A percentile compares a stretch with the other conserved stretches of the same genome.
phyloP scores from a whole-genome alignment of 2,888 invertebrate species.

The Mesoligia furuncula region DNA sequence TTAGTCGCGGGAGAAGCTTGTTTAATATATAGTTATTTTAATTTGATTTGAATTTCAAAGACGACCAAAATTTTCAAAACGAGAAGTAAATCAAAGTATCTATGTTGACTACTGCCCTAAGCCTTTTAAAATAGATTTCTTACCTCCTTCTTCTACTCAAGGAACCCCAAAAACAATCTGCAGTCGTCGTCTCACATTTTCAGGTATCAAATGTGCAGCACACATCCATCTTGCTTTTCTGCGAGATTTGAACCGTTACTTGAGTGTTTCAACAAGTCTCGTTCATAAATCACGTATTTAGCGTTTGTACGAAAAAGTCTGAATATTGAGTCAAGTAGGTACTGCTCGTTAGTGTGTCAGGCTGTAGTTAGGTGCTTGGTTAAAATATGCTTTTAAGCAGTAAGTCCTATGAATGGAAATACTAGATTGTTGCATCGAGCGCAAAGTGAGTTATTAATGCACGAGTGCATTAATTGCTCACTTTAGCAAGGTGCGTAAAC shows the following conservation, averaged over 20 bases:
- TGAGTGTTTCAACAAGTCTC: constrained; percentile 59
- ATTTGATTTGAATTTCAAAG: neutral
- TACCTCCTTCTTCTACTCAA: neutral
- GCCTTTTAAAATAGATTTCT: neutral
- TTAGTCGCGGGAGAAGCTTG: too few relatives aligned
- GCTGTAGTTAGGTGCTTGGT: neutral
- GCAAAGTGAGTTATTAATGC: too few relatives aligned
- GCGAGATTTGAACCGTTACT: constrained; percentile 57
- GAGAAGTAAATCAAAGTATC: neutral
- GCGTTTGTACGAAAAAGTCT: constrained; percentile 30
- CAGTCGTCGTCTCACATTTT: constrained; percentile 53
- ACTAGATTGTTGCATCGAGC: too few relatives aligned
- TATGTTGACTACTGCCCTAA: too few relatives aligned
- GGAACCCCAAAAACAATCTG: constrained; percentile 56
- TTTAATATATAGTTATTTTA: neutral
- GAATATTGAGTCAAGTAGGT: neutral
- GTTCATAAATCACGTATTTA: constrained; percentile 61
- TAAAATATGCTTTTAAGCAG: neutral
- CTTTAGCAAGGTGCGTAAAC: too few relatives aligned
- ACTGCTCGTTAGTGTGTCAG: neutral
- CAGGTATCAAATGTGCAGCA: constrained; percentile 62
- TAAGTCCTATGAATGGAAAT: neutral
- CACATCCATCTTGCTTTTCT: constrained; percentile 66
- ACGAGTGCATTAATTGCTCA: too few relatives aligned
- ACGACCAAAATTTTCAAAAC: neutral